These are phyloP conservation scores for Cephalopachus bancanus DNA, from an alignment of 2,797 vertebrate genomes.

Conservation along the genomic window DNA sequence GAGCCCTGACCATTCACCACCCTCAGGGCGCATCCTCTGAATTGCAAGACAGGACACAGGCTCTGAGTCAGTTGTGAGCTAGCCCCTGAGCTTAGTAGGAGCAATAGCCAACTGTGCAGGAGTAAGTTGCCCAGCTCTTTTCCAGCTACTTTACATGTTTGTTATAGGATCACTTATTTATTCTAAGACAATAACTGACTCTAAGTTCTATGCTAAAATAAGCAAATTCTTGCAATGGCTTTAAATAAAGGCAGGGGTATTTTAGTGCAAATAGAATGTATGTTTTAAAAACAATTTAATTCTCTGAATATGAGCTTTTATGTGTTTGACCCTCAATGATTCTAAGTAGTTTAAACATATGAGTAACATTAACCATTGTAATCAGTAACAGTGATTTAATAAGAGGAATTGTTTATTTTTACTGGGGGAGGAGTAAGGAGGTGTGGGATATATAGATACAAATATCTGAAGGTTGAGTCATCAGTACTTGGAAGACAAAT, in stretches of 20 bases:
- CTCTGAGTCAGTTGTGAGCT: not conserved
- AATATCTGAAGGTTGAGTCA: constrained; percentile 1
- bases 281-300: constrained; percentile 44
- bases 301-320: not conserved
- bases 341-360: not conserved
- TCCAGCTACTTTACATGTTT: not conserved
- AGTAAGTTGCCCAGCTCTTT: not conserved
- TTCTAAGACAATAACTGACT: constrained; percentile 36
- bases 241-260: not conserved
- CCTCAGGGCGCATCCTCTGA: constrained; percentile 38
- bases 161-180: constrained; percentile 56
- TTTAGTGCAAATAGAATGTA: constrained; percentile 29
- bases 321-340: not conserved
- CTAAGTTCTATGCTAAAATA: constrained; percentile 46
- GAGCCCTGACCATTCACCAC: constrained; percentile 50
- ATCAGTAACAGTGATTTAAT: constrained; percentile 33
- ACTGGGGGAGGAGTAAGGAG: not conserved
- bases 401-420: constrained; percentile 29
- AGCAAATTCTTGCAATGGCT: not conserved
- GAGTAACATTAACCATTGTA: not conserved
- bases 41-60: not conserved
- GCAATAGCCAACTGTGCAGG: not conserved
- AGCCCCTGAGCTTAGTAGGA: not conserved
- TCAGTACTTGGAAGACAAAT: constrained; percentile 11
- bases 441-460: not conserved